Percentiles rank a stretch among this genome's conserved stretches.
Evolutionary conservation across 2,797 vertebrate species (phyloP).

Genomic region (Chrysocyon brachyurus): DNA sequence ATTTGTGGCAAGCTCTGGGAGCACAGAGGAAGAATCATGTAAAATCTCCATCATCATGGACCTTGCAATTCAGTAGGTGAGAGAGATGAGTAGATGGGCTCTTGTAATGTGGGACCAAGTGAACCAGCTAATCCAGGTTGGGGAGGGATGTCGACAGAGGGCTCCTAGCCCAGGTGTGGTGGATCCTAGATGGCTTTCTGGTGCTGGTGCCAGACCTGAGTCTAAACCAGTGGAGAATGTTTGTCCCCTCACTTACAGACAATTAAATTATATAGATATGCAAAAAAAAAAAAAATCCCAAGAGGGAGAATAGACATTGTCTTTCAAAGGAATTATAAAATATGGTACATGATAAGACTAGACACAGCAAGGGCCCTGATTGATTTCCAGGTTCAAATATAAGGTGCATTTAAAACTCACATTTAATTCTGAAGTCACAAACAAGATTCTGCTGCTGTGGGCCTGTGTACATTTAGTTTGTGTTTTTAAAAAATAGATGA

Average conservation of each 20-base stretch:
- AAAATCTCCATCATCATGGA: not conserved
- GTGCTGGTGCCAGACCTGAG: too few species aligned
- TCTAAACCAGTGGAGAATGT: not conserved
- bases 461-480: not conserved
- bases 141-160: not conserved
- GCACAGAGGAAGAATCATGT: not conserved
- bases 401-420: not conserved
- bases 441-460: not conserved
- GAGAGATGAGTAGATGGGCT: not conserved
- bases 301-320: not conserved
- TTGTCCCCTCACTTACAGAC: not conserved
- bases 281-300: fast-evolving
- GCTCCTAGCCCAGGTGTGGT: not conserved
- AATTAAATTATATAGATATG: not conserved
- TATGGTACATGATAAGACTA: not conserved
- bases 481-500: not conserved
- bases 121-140: not conserved
- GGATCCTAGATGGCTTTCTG: not conserved
- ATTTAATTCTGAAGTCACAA: not conserved
- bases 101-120: not conserved
- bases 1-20: too few species aligned
- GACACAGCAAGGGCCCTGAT: too few species aligned
- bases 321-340: not conserved
- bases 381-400: not conserved
- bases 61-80: not conserved